Evolutionary conservation across 2,888 invertebrate genomes (phyloP).

Genomic region (Caenorhabditis auriculariae): DNA sequence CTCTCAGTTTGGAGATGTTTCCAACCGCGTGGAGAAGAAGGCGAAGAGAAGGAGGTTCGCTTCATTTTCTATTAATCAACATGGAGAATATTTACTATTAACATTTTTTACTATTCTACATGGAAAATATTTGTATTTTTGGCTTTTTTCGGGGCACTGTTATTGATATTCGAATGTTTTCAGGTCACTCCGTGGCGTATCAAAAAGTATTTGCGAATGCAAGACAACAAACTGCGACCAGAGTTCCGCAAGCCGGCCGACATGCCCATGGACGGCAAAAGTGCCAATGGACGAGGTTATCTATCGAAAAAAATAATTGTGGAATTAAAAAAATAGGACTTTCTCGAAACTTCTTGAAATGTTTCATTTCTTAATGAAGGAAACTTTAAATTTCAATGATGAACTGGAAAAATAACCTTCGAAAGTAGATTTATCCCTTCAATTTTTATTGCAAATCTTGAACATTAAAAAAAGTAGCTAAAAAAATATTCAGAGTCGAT

Average conservation of each 20-base stretch:
- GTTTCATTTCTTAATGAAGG: no score
- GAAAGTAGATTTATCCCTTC: no score
- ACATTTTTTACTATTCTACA: no score
- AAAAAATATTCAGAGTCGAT: no score
- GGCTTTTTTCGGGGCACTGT: not conserved
- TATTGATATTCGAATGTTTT: not conserved
- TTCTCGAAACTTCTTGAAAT: not conserved
- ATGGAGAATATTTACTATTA: conserved; percentile 1
- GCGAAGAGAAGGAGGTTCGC: conserved; percentile 57
- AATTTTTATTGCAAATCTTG: no score
- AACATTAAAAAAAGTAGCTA: no score
- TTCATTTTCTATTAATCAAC: not conserved
- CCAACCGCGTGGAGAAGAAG: conserved; percentile 72
- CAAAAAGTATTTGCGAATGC: conserved; percentile 55
- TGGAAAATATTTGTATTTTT: not conserved
- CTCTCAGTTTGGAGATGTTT: conserved; percentile 91
- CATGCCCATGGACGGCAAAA: conserved; percentile 69
- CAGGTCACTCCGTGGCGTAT: conserved; percentile 54
- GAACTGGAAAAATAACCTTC: no score
- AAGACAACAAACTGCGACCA: conserved; percentile 63
- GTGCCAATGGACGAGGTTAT: conserved; percentile 58
- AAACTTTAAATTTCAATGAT: no score
- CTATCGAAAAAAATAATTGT: no score
- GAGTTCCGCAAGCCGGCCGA: conserved; percentile 68
- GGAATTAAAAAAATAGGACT: not conserved